Base-by-base conservation (phyloP, 2,113 vertebrate species). In the Phalacrocorax brasilianus region DNA sequence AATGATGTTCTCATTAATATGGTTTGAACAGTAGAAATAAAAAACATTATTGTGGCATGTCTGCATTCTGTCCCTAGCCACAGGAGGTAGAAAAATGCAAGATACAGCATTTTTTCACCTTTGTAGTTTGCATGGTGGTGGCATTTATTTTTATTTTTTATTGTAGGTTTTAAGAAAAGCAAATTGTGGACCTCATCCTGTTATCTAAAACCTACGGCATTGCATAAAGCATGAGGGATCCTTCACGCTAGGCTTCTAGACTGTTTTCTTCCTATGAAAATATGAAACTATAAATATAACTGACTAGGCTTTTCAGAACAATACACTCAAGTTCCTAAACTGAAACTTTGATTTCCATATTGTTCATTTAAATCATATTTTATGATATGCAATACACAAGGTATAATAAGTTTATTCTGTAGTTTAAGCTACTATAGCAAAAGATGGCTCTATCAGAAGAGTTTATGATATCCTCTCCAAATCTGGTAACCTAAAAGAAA, bases 1-100 rank as follows among this genome's bases (percentile, higher is more conserved):
- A 99, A 99, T 99, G 99, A 99, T 99, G 99, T 99, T 99, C 99
- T 99, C 99, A 99, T 99, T 99, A 99, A 99, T 99, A 98, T 98
- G 98, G 98, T 98, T 98, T 97, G 97, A 98, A 98, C 98, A 98
- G 98, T 98, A 98, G 98, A 98, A 98, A 98, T 98, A 98, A 98
- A 98, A 98, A 98, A 98, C 98, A 98, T 98, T 98, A 98, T 98
- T 98, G 98, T 98, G 98, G 98, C 98, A 98, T 98, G 98, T 99
- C 96, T 98, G 95, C 97, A 93, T 98, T 98, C 97, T 98, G 94
- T 97, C 95, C 97, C 96, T 96, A 97, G 97, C 97, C 97, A 97
- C 95, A 88, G 97, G 97, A 97, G 96, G 96, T 96, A 93, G 85
- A 76, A 98, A 97, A 97, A 97, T 82, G 86, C 93, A 97, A 94